phyloP scores from a whole-genome alignment of 2,113 vertebrate genomes.

The Cichladusa arquata region DNA sequence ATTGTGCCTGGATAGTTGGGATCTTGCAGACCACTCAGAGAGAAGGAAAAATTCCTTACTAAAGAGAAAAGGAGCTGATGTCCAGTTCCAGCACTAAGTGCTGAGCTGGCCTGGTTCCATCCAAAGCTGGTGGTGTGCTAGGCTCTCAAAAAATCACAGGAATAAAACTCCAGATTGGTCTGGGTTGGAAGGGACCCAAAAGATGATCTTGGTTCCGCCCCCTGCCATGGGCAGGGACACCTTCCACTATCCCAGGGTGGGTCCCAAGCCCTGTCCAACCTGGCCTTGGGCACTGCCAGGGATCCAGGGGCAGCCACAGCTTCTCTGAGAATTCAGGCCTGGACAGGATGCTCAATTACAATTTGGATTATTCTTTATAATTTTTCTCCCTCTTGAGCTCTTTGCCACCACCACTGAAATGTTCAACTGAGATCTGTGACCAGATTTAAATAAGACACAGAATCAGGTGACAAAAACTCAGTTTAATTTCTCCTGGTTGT shows the following conservation, averaged over 20 bases:
- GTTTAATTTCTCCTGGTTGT: not conserved
- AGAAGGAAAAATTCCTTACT: not conserved
- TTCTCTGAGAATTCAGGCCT: not conserved
- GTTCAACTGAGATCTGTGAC: not conserved
- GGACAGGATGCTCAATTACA: not conserved
- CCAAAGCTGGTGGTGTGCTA: not conserved
- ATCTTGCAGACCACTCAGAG: not conserved
- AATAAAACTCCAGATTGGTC: not conserved
- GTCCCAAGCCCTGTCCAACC: not conserved
- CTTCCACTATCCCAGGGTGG: accelerated
- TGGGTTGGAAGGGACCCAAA: not conserved
- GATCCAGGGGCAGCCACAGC: not conserved
- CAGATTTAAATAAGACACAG: not conserved
- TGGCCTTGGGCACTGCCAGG: accelerated
- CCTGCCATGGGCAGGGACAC: not conserved
- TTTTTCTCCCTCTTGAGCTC: not conserved
- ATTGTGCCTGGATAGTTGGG: not conserved
- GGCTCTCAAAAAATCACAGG: not conserved
- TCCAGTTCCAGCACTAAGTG: not conserved
- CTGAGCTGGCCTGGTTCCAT: not conserved
- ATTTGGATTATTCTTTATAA: not conserved
- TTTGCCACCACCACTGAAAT: not conserved
- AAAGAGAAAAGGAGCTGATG: not conserved
- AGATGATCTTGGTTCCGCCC: accelerated
- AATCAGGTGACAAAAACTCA: not conserved